A percentile compares a stretch with the other conserved stretches of the same genome.
phyloP scores from a whole-genome alignment of 2,888 invertebrate genomes.

The Hemicrepidius hirtus region DNA sequence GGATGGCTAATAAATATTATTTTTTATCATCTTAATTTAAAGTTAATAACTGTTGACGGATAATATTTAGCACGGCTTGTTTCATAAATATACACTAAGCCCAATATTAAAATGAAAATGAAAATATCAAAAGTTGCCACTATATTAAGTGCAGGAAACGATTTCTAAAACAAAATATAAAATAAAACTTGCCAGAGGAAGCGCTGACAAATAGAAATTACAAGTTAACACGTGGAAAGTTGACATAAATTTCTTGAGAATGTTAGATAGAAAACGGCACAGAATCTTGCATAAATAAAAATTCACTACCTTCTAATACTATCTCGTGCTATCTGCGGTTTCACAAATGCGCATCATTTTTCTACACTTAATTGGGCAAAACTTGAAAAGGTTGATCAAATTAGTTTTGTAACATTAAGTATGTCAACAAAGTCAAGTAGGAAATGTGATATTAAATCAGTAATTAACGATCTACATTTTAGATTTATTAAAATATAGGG shows the following conservation, averaged over 20 bases:
- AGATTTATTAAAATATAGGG: too few relatives aligned
- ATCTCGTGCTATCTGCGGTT: constrained; percentile 19
- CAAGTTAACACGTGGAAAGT: constrained; percentile 49
- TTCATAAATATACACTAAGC: too few relatives aligned
- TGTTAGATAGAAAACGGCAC: constrained; percentile 41
- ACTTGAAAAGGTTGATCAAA: not conserved
- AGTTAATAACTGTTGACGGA: too few relatives aligned
- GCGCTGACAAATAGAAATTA: constrained; percentile 49
- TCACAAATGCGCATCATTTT: constrained; percentile 22
- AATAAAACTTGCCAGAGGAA: constrained; percentile 44
- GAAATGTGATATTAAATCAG: too few relatives aligned
- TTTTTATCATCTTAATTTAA: too few relatives aligned
- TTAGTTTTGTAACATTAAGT: not conserved
- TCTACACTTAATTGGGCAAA: constrained; percentile 5
- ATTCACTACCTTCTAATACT: constrained; percentile 40
- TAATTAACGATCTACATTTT: too few relatives aligned
- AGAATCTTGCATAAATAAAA: constrained; percentile 45
- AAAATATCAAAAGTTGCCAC: not conserved
- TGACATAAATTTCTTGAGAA: constrained; percentile 51
- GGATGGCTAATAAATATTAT: too few relatives aligned
- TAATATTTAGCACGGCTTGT: too few relatives aligned
- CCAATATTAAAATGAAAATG: not conserved
- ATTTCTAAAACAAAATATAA: constrained; percentile 38
- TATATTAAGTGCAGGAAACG: constrained; percentile 44
- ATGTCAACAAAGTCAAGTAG: not conserved